A percentile compares a stretch with the other conserved stretches of the same genome.
These are phyloP conservation scores for Helicoverpa assulta DNA, from an alignment of 2,888 invertebrate genomes.

Conservation along the genomic window DNA sequence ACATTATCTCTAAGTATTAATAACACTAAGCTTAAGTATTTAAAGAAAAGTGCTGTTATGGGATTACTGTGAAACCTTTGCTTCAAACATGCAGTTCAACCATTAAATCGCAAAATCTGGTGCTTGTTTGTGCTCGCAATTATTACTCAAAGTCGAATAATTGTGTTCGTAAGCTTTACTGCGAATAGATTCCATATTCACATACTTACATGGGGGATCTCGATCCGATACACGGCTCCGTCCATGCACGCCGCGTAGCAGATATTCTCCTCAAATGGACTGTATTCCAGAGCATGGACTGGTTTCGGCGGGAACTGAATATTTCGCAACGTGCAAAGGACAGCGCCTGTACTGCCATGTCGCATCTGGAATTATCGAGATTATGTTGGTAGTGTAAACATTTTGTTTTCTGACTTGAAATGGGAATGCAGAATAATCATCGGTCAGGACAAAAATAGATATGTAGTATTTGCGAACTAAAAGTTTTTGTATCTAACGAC, in stretches of 20 bases:
- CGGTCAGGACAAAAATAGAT: no score
- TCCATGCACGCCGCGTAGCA: conserved; percentile 86
- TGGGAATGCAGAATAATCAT: not conserved
- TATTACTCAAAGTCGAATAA: conserved; percentile 8
- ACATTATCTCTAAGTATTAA: not conserved
- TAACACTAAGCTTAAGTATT: not conserved
- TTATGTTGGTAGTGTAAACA: not conserved
- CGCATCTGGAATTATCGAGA: conserved; percentile 76
- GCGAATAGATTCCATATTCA: conserved; percentile 18
- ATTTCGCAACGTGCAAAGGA: conserved; percentile 80
- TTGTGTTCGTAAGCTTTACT: not conserved
- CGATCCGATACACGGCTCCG: conserved; percentile 81
- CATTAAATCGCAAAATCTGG: not conserved
- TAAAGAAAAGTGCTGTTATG: not conserved
- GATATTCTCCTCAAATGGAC: conserved; percentile 77
- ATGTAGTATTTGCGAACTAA: no score
- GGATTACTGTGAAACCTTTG: no score
- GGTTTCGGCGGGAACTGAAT: conserved; percentile 86
- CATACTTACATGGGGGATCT: conserved; percentile 83
- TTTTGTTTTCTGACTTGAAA: not conserved
- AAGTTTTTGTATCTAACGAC: no score
- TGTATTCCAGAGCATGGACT: conserved; percentile 81
- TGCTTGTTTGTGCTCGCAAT: not conserved
- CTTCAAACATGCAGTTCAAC: not conserved
- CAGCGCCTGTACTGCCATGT: conserved; percentile 81